Evolutionary conservation across 2,797 vertebrate genomes (phyloP).

Genomic region (Tokudaia tokunoshimensis): DNA sequence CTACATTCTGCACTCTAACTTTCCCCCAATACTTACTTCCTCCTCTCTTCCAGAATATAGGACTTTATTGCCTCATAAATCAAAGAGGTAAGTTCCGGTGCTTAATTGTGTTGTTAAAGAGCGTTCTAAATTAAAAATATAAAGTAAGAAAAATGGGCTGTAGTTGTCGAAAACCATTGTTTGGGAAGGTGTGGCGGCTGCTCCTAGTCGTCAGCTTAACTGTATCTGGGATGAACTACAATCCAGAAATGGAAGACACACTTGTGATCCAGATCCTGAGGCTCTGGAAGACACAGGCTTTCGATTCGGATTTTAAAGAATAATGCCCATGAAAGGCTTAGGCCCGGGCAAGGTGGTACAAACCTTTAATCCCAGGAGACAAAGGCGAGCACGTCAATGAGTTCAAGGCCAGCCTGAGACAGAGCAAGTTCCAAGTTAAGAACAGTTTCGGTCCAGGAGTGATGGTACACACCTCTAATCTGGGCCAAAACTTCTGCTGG

Average conservation of each 20-base stretch:
- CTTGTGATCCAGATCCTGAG: background rate
- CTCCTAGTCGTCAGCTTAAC: too few relatives aligned
- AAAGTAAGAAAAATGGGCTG: slow-evolving; percentile 47
- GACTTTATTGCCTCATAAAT: slow-evolving; percentile 48
- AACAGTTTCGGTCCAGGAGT: background rate
- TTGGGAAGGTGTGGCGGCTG: background rate
- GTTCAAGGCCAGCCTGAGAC: background rate
- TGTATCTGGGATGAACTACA: background rate
- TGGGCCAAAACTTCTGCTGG: background rate
- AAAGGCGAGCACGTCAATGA: background rate
- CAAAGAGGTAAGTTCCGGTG: slow-evolving; percentile 12
- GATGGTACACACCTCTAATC: background rate
- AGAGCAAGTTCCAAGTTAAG: background rate
- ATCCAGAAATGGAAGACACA: background rate
- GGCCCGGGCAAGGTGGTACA: background rate
- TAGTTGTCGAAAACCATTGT: background rate
- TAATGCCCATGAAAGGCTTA: background rate
- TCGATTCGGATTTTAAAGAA: background rate
- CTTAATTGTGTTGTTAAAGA: slow-evolving; percentile 20
- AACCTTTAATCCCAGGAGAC: background rate
- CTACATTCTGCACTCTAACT: slow-evolving; percentile 17
- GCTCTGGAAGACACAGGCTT: background rate
- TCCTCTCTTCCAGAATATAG: slow-evolving; percentile 26
- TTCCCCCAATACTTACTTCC: background rate
- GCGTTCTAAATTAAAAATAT: slow-evolving; percentile 47